Conservation (phyloP, 2,797 vertebrate species). For the Alcedo quadribrachys region DNA sequence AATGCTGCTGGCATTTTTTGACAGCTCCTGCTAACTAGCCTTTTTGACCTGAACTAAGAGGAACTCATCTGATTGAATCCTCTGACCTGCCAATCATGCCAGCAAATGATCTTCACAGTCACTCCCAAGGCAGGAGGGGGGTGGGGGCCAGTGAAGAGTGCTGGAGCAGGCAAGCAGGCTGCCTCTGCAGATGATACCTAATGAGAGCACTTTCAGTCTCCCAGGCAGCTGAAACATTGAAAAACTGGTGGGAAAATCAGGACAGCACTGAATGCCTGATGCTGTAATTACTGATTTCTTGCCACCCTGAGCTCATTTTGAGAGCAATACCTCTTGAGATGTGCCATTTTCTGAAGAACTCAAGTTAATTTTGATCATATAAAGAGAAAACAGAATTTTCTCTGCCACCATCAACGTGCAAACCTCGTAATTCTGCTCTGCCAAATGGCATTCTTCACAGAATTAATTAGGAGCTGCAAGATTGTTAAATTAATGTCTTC, state of each 20-base stretch:
- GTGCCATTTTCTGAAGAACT: conserved; percentile 73
- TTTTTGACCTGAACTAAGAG: conserved; percentile 84
- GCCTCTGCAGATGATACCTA: conserved; percentile 79
- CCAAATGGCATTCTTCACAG: conserved; percentile 68
- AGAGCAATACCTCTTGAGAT: conserved; percentile 78
- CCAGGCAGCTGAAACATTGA: conserved; percentile 79
- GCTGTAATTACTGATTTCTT: conserved; percentile 79
- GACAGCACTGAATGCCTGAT: conserved; percentile 77
- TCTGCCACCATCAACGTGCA: conserved; percentile 73
- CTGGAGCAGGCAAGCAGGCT: conserved; percentile 74
- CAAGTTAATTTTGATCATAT: conserved; percentile 69
- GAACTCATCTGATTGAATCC: conserved; percentile 88
- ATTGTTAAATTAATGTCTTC: conserved; percentile 71
- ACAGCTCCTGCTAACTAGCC: conserved; percentile 85
- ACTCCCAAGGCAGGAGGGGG: conserved; percentile 81
- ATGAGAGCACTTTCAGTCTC: conserved; percentile 82
- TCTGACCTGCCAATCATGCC: conserved; percentile 85
- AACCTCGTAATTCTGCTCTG: conserved; percentile 73
- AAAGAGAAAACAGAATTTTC: conserved; percentile 71
- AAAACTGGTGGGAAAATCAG: conserved; percentile 83
- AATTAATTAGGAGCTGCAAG: conserved; percentile 78
- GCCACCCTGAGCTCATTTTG: conserved; percentile 76
- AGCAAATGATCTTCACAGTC: conserved; percentile 85
- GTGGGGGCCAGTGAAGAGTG: conserved; percentile 54
- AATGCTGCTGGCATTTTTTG: conserved; percentile 87